Evolutionary conservation across 2,113 vertebrate species (phyloP).

Genomic region (Okapia johnstoni): DNA sequence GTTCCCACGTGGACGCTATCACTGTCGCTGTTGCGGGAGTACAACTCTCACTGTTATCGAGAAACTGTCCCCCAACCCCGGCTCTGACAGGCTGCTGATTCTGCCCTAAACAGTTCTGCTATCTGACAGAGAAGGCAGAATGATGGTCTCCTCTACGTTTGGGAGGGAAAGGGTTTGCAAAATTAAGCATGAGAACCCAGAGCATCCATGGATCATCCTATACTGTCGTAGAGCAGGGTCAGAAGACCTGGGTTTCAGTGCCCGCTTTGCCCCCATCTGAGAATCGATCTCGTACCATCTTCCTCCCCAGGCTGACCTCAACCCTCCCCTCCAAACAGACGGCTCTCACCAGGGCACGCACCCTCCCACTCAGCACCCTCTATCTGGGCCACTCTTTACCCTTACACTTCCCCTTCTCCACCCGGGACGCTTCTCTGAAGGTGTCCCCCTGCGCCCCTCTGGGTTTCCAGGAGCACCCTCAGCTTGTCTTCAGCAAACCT

Average conservation of each 20-base stretch:
- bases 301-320: not conserved
- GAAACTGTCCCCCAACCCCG: no score
- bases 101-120: not conserved
- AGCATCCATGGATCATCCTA: not conserved
- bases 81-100: not conserved
- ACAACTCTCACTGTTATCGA: not conserved
- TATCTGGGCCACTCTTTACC: fast-evolving
- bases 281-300: fast-evolving
- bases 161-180: not conserved
- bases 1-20: not conserved
- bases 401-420: not conserved
- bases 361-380: not conserved
- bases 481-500: not conserved
- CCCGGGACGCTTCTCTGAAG: not conserved
- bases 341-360: fast-evolving
- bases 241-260: not conserved
- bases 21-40: not conserved
- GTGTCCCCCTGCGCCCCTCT: not conserved
- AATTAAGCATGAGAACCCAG: not conserved
- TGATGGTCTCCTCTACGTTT: not conserved
- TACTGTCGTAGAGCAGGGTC: fast-evolving
- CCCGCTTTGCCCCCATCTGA: not conserved
- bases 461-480: not conserved
- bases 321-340: not conserved
- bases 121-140: not conserved